Base-by-base conservation (phyloP, 2,888 invertebrate genomes). In the Bombylius major region DNA sequence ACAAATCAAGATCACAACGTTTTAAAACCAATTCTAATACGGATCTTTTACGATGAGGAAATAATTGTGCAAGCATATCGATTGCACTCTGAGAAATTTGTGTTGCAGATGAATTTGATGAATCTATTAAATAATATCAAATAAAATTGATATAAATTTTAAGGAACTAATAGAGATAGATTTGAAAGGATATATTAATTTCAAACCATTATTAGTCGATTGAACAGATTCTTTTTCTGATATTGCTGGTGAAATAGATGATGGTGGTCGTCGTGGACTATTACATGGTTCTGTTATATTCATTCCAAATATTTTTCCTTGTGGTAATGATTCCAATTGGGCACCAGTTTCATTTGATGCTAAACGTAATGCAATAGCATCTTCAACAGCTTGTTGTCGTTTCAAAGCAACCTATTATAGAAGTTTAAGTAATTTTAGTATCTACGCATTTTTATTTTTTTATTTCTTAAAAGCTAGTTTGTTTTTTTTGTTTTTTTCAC, bases 331-430 rank as follows among this genome's bases (percentile, higher is more conserved):
- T 58, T 82, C 82, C 63, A 84, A 78, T 62, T 81, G 79, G 42
- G 84, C 81, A 46, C 92, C 89, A 5, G 84, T 86, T 63, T 87
- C 86, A 42, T 84, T 85, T n/a, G 91, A 87, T 23, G 94, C 87
- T 66, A 97, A 78, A 54, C 94, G 91, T 56, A 96, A 76, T 0
- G 96, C 96, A 62, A 96, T 94, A 55, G 94, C 94, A 70, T 97
- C 96, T 77, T 97, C 96, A 0, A 95, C 95, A 0, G 96, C 96
- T 77, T 97, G 96, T 71, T 96, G 95, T 13, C 97, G 79, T 76
- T 97, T 97, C 56, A 97, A 73, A 5, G 97, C 96, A 33, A 97
- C 94, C 91, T 93, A 64, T 51, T 64, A 23, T 23, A 23, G 63
- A 56, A 51, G 11, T 39, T 39, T 1, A 39, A 39, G 23, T n/a